Conservation (phyloP, 2,888 invertebrate species). For the Acronicta psi region DNA sequence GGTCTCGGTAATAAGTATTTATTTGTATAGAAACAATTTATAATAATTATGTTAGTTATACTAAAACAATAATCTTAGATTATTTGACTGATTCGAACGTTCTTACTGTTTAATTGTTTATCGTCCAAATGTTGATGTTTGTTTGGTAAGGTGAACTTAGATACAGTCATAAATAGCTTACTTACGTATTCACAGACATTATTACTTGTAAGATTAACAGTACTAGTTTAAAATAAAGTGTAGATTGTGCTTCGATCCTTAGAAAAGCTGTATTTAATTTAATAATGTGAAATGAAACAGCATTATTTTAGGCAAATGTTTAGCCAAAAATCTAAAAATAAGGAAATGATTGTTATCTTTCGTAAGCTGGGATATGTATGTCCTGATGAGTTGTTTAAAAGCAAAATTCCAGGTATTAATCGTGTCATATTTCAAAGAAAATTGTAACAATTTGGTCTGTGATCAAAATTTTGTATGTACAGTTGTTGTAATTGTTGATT, state of each 20-base stretch:
- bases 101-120: neutral
- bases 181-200: constrained; percentile 9
- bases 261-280: neutral
- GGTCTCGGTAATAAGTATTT: constrained; percentile 5
- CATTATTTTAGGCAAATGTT: constrained; percentile 8
- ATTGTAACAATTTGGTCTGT: constrained; percentile 60
- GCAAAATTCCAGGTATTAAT: neutral
- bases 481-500: constrained; percentile 43
- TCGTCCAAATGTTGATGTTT: constrained; percentile 10
- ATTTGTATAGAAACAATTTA: constrained; percentile 12
- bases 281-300: constrained; percentile 5
- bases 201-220: constrained; percentile 19
- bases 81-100: constrained; percentile 9
- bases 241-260: constrained; percentile 6
- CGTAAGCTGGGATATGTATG: neutral
- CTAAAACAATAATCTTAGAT: constrained; percentile 8
- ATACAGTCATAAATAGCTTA: constrained; percentile 13
- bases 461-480: constrained; percentile 63
- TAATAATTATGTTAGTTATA: constrained; percentile 13
- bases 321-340: constrained; percentile 5
- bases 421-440: constrained; percentile 22
- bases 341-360: constrained; percentile 1
- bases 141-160: constrained; percentile 7
- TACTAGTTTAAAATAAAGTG: constrained; percentile 5
- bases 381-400: neutral